phyloP scores from a whole-genome alignment of 1,140 invertebrate genomes.

The Meloidogyne chitwoodi region DNA sequence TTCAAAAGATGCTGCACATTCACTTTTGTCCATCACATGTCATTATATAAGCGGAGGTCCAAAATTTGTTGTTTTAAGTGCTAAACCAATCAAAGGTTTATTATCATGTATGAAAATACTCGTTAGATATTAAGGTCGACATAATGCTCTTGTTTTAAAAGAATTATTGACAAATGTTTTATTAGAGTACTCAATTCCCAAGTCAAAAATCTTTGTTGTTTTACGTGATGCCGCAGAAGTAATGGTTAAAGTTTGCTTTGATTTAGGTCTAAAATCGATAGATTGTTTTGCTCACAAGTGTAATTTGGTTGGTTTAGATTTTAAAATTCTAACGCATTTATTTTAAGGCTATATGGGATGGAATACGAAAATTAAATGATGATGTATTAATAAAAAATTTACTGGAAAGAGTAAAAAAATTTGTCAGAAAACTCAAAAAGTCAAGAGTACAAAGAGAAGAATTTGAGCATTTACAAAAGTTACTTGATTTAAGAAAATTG shows the following conservation, averaged over 20 bases:
- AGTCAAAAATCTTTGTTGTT: slow-evolving; percentile 2
- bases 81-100: too few species aligned
- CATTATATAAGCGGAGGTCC: too few species aligned
- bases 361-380: slow-evolving; percentile 1
- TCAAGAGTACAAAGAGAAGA: background rate
- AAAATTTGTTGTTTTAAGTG: too few species aligned
- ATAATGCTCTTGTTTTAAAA: too few species aligned
- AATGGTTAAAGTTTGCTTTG: slow-evolving; percentile 5
- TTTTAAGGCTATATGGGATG: slow-evolving; percentile 12
- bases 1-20: too few species aligned
- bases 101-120: too few species aligned
- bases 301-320: background rate
- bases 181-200: background rate
- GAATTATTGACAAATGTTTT: too few species aligned
- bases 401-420: slow-evolving; percentile 2
- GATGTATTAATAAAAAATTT: slow-evolving; percentile 5
- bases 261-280: background rate
- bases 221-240: slow-evolving; percentile 6
- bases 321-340: background rate
- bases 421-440: background rate
- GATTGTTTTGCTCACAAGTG: slow-evolving; percentile 9
- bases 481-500: background rate
- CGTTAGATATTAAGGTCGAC: too few species aligned
- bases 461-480: slow-evolving; percentile 4
- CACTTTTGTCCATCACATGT: too few species aligned